Conservation (phyloP, 2,888 invertebrate genomes). For the Chesias legatella region DNA sequence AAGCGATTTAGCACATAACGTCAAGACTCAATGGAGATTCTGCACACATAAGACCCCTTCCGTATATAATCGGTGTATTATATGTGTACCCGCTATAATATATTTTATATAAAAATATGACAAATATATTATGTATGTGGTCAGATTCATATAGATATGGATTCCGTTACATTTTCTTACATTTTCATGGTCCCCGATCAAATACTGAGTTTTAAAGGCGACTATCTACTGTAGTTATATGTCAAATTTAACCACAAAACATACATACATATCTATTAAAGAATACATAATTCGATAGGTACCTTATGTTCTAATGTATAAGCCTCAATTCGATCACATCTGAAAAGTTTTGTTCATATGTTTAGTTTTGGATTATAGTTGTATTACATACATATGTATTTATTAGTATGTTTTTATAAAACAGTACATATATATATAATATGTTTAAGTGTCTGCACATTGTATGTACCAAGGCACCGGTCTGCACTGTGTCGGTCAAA, state of each 20-base stretch:
- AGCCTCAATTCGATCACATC: constrained; percentile 10
- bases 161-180: constrained; percentile 31
- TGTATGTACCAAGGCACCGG: constrained; percentile 37
- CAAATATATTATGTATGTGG: constrained; percentile 14
- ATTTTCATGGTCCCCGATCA: constrained; percentile 44
- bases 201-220: constrained; percentile 37
- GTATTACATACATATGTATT: background rate
- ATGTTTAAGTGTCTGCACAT: constrained; percentile 3
- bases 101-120: constrained; percentile 15
- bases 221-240: constrained; percentile 25
- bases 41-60: constrained; percentile 7
- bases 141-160: constrained; percentile 15
- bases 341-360: background rate
- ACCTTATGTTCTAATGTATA: background rate
- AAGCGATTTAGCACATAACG: constrained; percentile 11
- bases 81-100: background rate
- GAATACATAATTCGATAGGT: too few relatives aligned
- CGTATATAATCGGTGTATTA: background rate
- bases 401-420: constrained; percentile 25
- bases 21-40: constrained; percentile 26
- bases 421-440: constrained; percentile 17
- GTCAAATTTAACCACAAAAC: constrained; percentile 6
- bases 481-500: constrained; percentile 35
- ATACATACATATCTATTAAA: background rate
- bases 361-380: background rate